Evolutionary conservation across 2,113 vertebrate genomes (phyloP).

Genomic region (Lipophrys pholis): DNA sequence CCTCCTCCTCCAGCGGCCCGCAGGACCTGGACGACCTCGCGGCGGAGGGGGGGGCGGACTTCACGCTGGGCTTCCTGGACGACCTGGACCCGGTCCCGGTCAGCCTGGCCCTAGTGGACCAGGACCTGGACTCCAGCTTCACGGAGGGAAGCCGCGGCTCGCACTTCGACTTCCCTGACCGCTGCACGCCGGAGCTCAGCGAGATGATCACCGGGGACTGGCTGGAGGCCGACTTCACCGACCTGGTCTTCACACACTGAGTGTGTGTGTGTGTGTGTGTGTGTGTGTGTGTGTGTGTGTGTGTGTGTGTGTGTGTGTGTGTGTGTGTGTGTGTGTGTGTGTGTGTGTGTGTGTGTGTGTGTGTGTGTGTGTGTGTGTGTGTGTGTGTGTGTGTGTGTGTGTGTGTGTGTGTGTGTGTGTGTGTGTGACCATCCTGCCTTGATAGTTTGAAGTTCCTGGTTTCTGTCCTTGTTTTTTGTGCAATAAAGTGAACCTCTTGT

Average conservation of each 20-base stretch:
- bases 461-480: slow-evolving; percentile 91
- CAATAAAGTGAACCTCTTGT: slow-evolving; percentile 84
- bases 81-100: slow-evolving; percentile 82
- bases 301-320: no score
- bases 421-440: no score
- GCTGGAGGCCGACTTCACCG: slow-evolving; percentile 94
- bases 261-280: no score
- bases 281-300: no score
- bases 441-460: no score
- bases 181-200: slow-evolving; percentile 96
- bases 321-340: no score
- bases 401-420: no score
- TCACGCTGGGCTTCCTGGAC: slow-evolving; percentile 92
- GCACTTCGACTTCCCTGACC: slow-evolving; percentile 97
- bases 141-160: slow-evolving; percentile 92
- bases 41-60: slow-evolving; percentile 82
- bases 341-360: no score
- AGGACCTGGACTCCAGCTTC: slow-evolving; percentile 92
- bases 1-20: slow-evolving; percentile 82
- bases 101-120: slow-evolving; percentile 92
- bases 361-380: no score
- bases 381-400: no score
- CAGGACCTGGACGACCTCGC: slow-evolving; percentile 92
- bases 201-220: slow-evolving; percentile 97
- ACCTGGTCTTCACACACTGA: slow-evolving; percentile 97